These are phyloP conservation scores for Mionectes macconnelli DNA, from an alignment of 2,113 vertebrate species.

Conservation along the genomic window DNA sequence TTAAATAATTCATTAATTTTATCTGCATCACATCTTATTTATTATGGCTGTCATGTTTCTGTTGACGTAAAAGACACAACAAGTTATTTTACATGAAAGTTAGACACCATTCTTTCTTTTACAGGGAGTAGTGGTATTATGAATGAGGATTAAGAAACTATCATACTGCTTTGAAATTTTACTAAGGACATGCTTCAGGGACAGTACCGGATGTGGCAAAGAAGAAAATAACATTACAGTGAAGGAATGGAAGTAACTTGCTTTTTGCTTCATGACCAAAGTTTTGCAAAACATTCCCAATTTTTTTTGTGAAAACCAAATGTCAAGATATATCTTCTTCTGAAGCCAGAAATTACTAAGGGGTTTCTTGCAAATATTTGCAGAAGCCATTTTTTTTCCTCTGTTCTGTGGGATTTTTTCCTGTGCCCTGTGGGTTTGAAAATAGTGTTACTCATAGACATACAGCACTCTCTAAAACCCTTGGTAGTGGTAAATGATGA, in stretches of 20 bases:
- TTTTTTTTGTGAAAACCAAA: not conserved
- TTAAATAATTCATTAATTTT: not conserved
- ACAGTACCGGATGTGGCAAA: not conserved
- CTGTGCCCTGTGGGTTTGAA: not conserved
- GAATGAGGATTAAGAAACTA: not conserved
- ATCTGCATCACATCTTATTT: not conserved
- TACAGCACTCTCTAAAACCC: not conserved
- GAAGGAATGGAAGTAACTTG: not conserved
- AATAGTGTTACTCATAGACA: not conserved
- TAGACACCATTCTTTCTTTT: not conserved
- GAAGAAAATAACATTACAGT: not conserved
- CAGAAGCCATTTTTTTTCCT: not conserved
- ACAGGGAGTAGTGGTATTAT: not conserved
- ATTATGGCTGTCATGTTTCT: not conserved
- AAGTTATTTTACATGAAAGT: not conserved
- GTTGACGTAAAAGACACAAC: not conserved
- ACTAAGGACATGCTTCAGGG: not conserved
- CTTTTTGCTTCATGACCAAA: not conserved
- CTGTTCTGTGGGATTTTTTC: not conserved
- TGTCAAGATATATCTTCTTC: not conserved
- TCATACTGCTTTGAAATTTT: not conserved
- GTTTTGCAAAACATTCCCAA: not conserved
- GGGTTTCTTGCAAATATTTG: not conserved
- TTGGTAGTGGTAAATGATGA: not conserved
- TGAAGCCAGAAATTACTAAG: not conserved